Evolutionary conservation across 2,797 vertebrate genomes (phyloP).

Genomic region (Semotilus atromaculatus): DNA sequence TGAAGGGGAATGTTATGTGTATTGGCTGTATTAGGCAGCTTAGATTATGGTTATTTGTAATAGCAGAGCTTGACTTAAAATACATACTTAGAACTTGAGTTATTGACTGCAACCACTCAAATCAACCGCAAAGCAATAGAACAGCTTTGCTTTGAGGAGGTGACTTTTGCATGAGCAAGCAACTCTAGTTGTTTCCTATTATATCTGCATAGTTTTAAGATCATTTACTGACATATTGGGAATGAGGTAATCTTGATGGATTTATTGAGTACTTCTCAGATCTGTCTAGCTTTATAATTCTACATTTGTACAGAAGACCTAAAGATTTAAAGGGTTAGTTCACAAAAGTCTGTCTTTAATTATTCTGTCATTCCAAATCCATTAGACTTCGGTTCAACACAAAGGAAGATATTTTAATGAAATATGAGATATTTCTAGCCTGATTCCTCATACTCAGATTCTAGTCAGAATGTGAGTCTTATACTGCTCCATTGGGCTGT

Average conservation of each 20-base stretch:
- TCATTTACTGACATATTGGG: neutral
- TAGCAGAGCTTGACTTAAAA: neutral
- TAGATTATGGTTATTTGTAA: conserved; percentile 12
- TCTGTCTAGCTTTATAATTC: neutral
- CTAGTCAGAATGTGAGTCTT: too few relatives aligned
- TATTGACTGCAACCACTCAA: neutral
- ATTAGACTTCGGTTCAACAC: neutral
- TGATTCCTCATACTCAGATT: too few relatives aligned
- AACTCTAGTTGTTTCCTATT: neutral
- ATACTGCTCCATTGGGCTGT: too few relatives aligned
- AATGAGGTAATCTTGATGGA: neutral
- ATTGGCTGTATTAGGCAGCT: conserved; percentile 8
- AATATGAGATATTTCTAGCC: neutral
- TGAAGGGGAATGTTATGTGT: neutral
- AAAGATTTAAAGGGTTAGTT: neutral
- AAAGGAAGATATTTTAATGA: neutral
- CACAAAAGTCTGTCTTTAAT: neutral
- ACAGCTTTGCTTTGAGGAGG: neutral
- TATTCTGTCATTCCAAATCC: neutral
- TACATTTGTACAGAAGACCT: neutral
- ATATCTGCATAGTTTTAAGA: neutral
- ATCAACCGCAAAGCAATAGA: neutral
- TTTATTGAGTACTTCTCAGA: neutral
- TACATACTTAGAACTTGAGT: neutral
- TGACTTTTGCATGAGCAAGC: neutral